Evolutionary conservation across 2,113 vertebrate genomes (phyloP).

Genomic region (Oryzias javanicus): DNA sequence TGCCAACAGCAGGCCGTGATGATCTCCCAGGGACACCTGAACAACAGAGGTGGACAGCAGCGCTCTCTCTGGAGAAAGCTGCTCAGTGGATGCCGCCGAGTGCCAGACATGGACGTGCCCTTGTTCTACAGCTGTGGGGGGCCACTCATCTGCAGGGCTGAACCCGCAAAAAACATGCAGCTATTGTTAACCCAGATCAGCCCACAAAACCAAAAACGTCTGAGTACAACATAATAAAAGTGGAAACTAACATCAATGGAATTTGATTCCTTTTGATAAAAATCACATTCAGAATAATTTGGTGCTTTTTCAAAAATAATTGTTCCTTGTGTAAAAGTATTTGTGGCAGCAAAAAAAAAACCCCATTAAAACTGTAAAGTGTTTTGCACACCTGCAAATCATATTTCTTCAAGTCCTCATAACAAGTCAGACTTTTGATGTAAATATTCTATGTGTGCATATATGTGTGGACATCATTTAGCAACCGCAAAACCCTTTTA

Average conservation of each 20-base stretch:
- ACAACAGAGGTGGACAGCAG: conserved; percentile 82
- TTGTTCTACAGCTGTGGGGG: conserved; percentile 75
- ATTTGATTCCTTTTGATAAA: too few relatives aligned
- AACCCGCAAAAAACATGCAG: neutral
- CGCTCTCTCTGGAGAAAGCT: conserved; percentile 81
- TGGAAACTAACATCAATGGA: neutral
- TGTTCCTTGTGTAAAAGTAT: too few relatives aligned
- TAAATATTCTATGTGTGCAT: too few relatives aligned
- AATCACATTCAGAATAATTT: too few relatives aligned
- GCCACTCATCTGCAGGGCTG: conserved; percentile 68
- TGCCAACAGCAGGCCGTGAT: conserved; percentile 87
- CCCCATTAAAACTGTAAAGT: too few relatives aligned
- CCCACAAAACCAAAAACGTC: neutral
- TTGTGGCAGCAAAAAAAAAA: too few relatives aligned
- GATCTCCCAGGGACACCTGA: conserved; percentile 86
- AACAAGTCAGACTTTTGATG: too few relatives aligned
- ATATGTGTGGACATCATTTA: too few relatives aligned
- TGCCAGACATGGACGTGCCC: conserved; percentile 87
- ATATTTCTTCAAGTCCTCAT: too few relatives aligned
- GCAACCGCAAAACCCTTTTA: too few relatives aligned
- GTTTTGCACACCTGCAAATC: too few relatives aligned
- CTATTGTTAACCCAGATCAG: neutral
- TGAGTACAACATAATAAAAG: neutral
- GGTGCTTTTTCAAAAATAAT: too few relatives aligned
- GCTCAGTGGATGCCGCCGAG: conserved; percentile 74